Conservation (phyloP, 2,113 vertebrate genomes). For the Lamprologus speciosus region DNA sequence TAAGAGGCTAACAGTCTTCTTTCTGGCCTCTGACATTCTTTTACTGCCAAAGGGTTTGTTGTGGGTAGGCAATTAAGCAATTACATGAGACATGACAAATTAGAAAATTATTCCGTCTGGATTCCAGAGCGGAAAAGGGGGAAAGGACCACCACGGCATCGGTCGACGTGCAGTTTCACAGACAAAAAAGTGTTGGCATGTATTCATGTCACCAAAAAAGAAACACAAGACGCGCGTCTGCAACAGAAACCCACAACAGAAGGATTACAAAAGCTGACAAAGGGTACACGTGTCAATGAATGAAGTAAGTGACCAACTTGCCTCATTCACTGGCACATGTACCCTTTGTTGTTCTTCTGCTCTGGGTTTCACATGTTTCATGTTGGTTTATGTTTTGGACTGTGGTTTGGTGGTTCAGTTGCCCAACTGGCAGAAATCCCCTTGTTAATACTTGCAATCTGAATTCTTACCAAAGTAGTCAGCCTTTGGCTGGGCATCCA, state of each 20-base stretch:
- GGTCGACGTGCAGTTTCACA: neutral
- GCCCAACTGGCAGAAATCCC: neutral
- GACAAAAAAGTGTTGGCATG: neutral
- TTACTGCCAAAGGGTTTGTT: neutral
- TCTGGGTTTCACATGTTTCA: neutral
- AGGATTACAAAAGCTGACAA: neutral
- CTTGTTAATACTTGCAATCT: neutral
- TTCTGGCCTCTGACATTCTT: neutral
- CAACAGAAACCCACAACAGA: neutral
- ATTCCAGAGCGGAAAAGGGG: neutral
- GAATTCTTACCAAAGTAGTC: constrained; percentile 90
- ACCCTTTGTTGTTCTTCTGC: neutral
- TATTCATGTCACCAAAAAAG: neutral
- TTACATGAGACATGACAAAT: neutral
- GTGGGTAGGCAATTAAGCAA: neutral
- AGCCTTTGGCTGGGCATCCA: constrained; percentile 84
- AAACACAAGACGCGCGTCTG: neutral
- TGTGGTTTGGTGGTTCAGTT: neutral
- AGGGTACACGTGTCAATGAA: neutral
- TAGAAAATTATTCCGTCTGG: neutral
- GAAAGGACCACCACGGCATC: neutral
- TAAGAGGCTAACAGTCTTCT: neutral
- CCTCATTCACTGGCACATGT: neutral
- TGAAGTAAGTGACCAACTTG: neutral
- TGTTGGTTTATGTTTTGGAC: neutral